Base-by-base conservation (phyloP, 2,113 vertebrate species). In the Hyperoodon ampullatus region DNA sequence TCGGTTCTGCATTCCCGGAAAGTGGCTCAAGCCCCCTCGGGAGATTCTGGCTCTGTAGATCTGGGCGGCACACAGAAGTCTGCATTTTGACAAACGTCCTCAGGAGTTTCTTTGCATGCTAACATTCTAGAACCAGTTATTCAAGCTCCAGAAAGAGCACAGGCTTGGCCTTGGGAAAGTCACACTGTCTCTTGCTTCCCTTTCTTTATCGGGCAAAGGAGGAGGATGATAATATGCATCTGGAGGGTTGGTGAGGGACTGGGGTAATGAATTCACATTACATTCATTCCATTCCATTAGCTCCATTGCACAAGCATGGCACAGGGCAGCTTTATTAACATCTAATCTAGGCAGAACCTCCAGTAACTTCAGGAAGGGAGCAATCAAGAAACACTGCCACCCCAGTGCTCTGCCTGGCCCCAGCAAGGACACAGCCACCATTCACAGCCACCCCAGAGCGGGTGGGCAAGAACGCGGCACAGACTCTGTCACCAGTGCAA, bases 401-500 rank as follows among this genome's bases (percentile, higher is more conserved):
- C 39, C 23, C 16, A 8, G 3, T 0, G 55, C 55, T 33, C 35
- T 61, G 44, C 33, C 28, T 33, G 8, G 44, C 50, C 24, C 35
- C 3, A 10, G 47, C 4, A 8, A 39, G 72, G 42, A 30, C 35
- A 61, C 63, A 8, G 6, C 8, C 18, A 26, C 35, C 63, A 21
- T 11, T 80, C 33, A 58, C 8, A 71, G 61, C 30, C 61, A 3
- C 4, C 6, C 63, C 0, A 16, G 35, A 19, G 83, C 0, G 0
- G 11, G 83, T 9, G 23, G 82, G 44, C 0, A 5, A 24, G 16
- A 18, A 58, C 0, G 3, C 2, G 4, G 30, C 55, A 28, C 35
- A 47, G 35, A 65, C 39, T 6, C 39, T 12, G 24, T 24, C n/a
- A 4, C 42, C 24, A 15, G 7, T 3, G 14, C 13, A 3, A 44